Conservation (phyloP, 2,888 invertebrate genomes). For the Luperina nickerlii region DNA sequence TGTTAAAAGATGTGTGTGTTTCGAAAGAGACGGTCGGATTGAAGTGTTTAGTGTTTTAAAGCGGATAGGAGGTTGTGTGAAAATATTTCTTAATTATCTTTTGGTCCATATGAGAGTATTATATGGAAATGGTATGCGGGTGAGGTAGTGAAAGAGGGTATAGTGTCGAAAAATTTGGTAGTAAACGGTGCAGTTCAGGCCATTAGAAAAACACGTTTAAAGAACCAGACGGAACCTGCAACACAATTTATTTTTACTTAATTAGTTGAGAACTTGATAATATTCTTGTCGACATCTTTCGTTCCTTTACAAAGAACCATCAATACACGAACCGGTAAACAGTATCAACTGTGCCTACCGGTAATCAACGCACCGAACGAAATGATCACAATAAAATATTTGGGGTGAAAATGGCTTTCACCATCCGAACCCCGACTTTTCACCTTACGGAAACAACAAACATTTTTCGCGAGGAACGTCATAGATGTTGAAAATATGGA, state of each 20-base stretch:
- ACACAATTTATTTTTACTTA: too few species aligned
- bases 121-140: too few species aligned
- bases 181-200: not conserved
- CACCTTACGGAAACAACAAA: slow-evolving; percentile 79
- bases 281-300: not conserved
- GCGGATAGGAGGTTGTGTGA: not conserved
- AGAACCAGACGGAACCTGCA: too few species aligned
- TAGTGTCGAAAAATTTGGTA: not conserved
- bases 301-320: slow-evolving; percentile 18
- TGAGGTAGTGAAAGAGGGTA: too few species aligned
- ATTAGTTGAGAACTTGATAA: too few species aligned
- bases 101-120: too few species aligned
- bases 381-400: slow-evolving; percentile 71
- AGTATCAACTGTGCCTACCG: slow-evolving; percentile 48
- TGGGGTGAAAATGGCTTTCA: slow-evolving; percentile 71
- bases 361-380: slow-evolving; percentile 68
- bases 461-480: slow-evolving; percentile 75
- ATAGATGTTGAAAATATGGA: slow-evolving; percentile 64
- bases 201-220: too few species aligned
- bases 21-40: not conserved
- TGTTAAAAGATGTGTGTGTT: slow-evolving; percentile 26
- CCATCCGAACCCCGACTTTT: slow-evolving; percentile 79
- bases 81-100: not conserved
- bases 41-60: not conserved
- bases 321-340: slow-evolving; percentile 51